Conservation (phyloP, 2,113 vertebrate genomes). For the human region GRCh38 chr5:106135501-106136000, state of each 20-base stretch:
- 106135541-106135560: background rate
- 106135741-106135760: background rate
- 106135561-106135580: background rate
- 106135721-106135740: background rate
- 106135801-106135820: background rate
- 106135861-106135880: background rate
- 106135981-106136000: fast-evolving
- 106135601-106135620: background rate
- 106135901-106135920: background rate
- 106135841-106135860: background rate
- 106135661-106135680: background rate
- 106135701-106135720: background rate
- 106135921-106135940: fast-evolving
- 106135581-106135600: background rate
- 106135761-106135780: background rate
- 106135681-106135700: background rate
- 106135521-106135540: background rate
- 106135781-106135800: background rate
- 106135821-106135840: background rate
- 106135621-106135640: background rate
- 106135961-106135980: too few relatives aligned
- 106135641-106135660: background rate
- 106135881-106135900: too few relatives aligned
- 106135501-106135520: background rate
- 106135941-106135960: too few relatives aligned